phyloP scores from a whole-genome alignment of 2,888 invertebrate genomes.

The Hoplodrina blanda region DNA sequence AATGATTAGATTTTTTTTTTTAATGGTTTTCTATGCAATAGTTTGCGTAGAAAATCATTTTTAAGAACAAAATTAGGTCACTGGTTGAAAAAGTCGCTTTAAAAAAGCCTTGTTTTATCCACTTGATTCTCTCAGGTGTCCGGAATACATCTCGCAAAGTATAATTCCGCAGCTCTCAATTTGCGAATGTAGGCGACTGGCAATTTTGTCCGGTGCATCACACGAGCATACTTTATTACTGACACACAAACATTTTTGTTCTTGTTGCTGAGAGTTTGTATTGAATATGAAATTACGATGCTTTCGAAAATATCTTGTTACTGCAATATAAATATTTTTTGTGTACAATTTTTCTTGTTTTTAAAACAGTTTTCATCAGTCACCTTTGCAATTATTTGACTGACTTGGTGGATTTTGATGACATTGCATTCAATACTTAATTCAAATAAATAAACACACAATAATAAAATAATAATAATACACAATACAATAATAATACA shows the following conservation, averaged over 20 bases:
- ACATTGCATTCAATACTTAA: too few relatives aligned
- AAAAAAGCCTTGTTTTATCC: not conserved
- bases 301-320: constrained; percentile 37
- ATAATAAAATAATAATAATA: too few relatives aligned
- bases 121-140: constrained; percentile 5
- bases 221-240: constrained; percentile 55
- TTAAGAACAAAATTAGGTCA: too few relatives aligned
- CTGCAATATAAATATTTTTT: not conserved
- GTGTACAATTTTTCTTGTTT: not conserved
- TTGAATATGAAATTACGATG: constrained; percentile 12
- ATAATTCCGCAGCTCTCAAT: constrained; percentile 43
- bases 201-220: constrained; percentile 54
- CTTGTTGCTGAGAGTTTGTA: constrained; percentile 26
- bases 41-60: too few relatives aligned
- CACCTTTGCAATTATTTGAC: too few relatives aligned
- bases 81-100: not conserved
- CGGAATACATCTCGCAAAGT: constrained; percentile 13
- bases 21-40: too few relatives aligned
- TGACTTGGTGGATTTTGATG: too few relatives aligned
- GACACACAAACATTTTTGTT: constrained; percentile 56
- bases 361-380: too few relatives aligned
- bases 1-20: too few relatives aligned
- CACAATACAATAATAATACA: too few relatives aligned
- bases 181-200: constrained; percentile 46
- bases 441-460: too few relatives aligned